Percentiles rank a stretch among this genome's conserved stretches.
Evolutionary conservation across 2,797 vertebrate genomes (phyloP).

Genomic region (Spea hammondii): DNA sequence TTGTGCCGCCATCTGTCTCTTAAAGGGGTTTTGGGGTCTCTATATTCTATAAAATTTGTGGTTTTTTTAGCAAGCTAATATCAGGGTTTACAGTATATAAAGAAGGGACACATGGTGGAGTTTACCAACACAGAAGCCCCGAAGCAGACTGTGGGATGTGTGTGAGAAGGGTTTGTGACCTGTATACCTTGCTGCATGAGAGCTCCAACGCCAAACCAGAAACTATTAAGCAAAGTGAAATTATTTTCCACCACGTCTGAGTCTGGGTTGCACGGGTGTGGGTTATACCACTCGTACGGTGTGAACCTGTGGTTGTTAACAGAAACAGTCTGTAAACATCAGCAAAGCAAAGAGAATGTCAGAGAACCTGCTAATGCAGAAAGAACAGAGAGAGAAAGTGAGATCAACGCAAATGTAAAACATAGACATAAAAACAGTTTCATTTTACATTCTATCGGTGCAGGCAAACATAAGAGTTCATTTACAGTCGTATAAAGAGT

Average conservation of each 20-base stretch:
- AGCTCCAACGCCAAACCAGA: slow-evolving; percentile 99
- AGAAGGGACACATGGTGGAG: slow-evolving; percentile 63
- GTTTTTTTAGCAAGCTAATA: slow-evolving; percentile 18
- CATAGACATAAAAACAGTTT: slow-evolving; percentile 78
- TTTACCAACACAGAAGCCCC: slow-evolving; percentile 75
- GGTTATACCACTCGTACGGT: slow-evolving; percentile 99
- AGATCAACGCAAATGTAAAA: slow-evolving; percentile 57
- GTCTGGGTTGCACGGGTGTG: slow-evolving; percentile 98
- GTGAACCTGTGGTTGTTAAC: slow-evolving; percentile 96
- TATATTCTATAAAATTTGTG: too few relatives aligned
- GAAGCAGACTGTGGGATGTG: slow-evolving; percentile 97
- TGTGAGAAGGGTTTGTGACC: slow-evolving; percentile 86
- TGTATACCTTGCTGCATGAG: slow-evolving; percentile 99
- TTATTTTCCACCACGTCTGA: slow-evolving; percentile 99
- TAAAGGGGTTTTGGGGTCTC: too few relatives aligned
- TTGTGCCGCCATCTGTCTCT: too few relatives aligned
- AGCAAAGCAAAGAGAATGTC: slow-evolving; percentile 55
- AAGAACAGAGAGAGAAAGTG: slow-evolving; percentile 57
- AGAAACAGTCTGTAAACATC: slow-evolving; percentile 69
- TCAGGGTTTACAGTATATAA: slow-evolving; percentile 63
- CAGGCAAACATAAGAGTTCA: too few relatives aligned
- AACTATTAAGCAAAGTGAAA: slow-evolving; percentile 99
- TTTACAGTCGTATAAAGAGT: too few relatives aligned
- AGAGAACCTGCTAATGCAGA: slow-evolving; percentile 74
- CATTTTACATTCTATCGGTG: slow-evolving; percentile 57